Percentiles rank a stretch among this genome's conserved stretches.
These are phyloP conservation scores for Grus americana DNA, from an alignment of 2,113 vertebrate species.

Conservation along the genomic window DNA sequence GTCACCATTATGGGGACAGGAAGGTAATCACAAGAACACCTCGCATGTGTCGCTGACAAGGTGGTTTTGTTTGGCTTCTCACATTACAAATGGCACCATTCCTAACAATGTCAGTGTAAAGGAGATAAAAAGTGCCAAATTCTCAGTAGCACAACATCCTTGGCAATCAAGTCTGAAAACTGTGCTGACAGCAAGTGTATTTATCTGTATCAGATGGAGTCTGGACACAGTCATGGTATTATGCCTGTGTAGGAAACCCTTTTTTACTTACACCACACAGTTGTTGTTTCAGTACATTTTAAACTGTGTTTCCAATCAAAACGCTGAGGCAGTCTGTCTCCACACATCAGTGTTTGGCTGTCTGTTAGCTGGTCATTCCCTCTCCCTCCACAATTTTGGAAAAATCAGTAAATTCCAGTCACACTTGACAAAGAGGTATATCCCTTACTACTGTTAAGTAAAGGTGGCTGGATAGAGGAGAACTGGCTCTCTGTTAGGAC, in stretches of 20 bases:
- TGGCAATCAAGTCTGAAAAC: not conserved
- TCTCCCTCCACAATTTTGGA: not conserved
- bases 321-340: not conserved
- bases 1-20: conserved; percentile 11
- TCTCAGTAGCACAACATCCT: not conserved
- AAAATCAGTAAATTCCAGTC: not conserved
- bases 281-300: not conserved
- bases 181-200: not conserved
- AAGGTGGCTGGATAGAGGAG: not conserved
- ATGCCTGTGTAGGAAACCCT: not conserved
- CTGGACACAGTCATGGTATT: not conserved
- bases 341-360: rapidly evolving
- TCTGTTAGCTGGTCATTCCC: not conserved
- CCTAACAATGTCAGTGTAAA: not conserved
- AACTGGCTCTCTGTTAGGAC: not conserved
- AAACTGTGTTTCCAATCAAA: not conserved
- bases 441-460: not conserved
- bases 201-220: not conserved
- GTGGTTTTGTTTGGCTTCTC: conserved; percentile 18
- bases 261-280: not conserved
- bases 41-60: not conserved
- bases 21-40: conserved; percentile 2
- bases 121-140: not conserved
- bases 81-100: not conserved
- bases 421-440: not conserved